A percentile compares a stretch with the other conserved stretches of the same genome.
Evolutionary conservation across 2,888 invertebrate species (phyloP).

Genomic region (Panopea generosa): DNA sequence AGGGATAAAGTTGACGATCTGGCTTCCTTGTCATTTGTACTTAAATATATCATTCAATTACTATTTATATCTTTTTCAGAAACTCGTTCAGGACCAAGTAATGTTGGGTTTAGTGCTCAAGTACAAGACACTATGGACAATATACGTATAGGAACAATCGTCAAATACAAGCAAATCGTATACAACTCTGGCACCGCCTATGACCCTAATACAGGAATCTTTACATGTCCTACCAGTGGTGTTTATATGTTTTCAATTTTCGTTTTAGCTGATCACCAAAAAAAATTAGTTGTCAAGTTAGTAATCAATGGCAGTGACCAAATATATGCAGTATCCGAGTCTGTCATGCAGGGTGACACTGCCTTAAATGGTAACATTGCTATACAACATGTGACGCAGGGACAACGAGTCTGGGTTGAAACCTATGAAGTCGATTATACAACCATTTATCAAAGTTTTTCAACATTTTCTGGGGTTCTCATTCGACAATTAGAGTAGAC

Average conservation of each 20-base stretch:
- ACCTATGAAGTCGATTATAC: not conserved
- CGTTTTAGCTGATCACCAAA: not conserved
- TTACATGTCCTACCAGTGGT: slow-evolving; percentile 13
- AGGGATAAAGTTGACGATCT: too few species aligned
- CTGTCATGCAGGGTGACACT: too few species aligned
- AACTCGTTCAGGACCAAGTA: too few species aligned
- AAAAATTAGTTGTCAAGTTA: not conserved
- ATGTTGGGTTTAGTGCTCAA: too few species aligned
- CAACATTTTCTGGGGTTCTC: not conserved
- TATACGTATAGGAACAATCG: not conserved
- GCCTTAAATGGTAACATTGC: not conserved
- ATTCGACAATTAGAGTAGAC: too few species aligned
- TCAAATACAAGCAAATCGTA: slow-evolving; percentile 5
- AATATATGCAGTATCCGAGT: not conserved
- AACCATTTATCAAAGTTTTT: not conserved
- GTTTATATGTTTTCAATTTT: slow-evolving; percentile 18
- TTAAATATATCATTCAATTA: too few species aligned
- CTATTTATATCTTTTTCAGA: too few species aligned
- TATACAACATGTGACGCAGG: not conserved
- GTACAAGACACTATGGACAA: not conserved
- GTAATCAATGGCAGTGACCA: not conserved
- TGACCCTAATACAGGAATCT: slow-evolving; percentile 13
- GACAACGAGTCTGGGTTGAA: not conserved
- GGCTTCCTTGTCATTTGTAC: too few species aligned
- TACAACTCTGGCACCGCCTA: slow-evolving; percentile 13